phyloP scores from a whole-genome alignment of 64 coral and sea anemone species.

The Montipora sp. region DNA sequence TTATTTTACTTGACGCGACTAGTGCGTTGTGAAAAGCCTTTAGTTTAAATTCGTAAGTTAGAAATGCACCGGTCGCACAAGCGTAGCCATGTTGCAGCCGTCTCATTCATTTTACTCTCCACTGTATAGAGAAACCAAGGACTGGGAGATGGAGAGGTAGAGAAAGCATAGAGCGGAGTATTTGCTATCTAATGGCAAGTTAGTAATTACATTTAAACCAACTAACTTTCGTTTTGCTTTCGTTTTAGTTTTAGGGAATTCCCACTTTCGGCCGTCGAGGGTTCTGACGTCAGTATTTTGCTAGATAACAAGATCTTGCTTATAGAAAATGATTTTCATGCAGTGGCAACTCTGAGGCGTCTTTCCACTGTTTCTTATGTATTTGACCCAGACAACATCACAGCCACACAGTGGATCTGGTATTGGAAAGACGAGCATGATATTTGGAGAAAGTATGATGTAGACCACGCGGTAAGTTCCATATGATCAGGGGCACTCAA shows the following conservation, averaged over 20 bases:
- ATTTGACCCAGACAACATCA: not conserved
- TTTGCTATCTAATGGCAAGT: too few species aligned
- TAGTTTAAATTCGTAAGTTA: too few species aligned
- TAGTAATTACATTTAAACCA: too few species aligned
- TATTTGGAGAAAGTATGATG: slow-evolving; percentile 60
- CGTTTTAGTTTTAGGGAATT: not conserved
- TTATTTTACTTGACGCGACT: too few species aligned
- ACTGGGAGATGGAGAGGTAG: too few species aligned
- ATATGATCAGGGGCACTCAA: too few species aligned
- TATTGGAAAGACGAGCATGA: slow-evolving; percentile 66
- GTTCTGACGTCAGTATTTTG: not conserved
- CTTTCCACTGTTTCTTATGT: slow-evolving; percentile 70
- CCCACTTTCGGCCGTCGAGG: not conserved
- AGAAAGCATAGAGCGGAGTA: too few species aligned
- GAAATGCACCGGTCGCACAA: too few species aligned
- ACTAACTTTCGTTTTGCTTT: not conserved
- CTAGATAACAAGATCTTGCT: slow-evolving; percentile 12
- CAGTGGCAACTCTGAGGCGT: slow-evolving; percentile 9
- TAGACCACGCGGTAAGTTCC: slow-evolving; percentile 24
- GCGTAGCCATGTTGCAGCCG: too few species aligned
- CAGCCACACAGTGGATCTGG: slow-evolving; percentile 81
- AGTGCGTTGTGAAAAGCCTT: too few species aligned
- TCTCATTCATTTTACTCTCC: too few species aligned
- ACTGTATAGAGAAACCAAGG: too few species aligned
- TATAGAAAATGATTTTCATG: slow-evolving; percentile 35